Base-by-base conservation (phyloP, 2,797 vertebrate species). In the Sebastes aleutianus region DNA sequence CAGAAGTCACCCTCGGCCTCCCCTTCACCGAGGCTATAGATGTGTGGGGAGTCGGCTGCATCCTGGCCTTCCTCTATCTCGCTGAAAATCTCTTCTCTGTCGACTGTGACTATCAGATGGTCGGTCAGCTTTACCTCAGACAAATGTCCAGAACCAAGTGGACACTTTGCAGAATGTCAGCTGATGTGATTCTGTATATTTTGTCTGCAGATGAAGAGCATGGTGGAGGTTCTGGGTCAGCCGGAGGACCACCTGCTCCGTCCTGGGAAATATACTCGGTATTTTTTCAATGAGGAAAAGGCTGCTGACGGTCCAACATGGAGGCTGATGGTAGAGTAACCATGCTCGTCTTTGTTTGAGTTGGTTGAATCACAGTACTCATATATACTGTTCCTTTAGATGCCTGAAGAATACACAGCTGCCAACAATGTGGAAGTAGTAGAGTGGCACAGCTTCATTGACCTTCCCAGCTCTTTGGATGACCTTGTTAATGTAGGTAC, bases 1-100 rank as follows among this genome's bases (percentile, higher is more conserved):
- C 85, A 54, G 84, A 80, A 61, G 26, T 80, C 18, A 5, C 64
- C 20, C 82, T 87, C 0, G 85, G 85, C 20, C 76, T 84, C 32
- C 86, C 79, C 20, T 78, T 88, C 53, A 83, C 39, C 0, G 79
- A 90, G 24, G 66, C 74, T 13, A 50, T 78, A 3, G 86, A 88
- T 50, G 71, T 83, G 34, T 88, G 78, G 72, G 75, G 77, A 31
- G 31, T 84, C 0, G 78, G 82, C 66, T 90, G 83, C 9, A 7
- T 67, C 14, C 74, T 88, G 54, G 69, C 62, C 6, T 78, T 64
- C 54, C 78, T 90, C 36, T 90, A 66, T 32, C 73, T 88, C 0
- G 62, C 72, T 11, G 31, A 79, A 0, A 77, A 85, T 57, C 78
- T 83, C 39, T 87, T 87, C 20, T 50, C 59, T 5, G 74, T 84